These are phyloP conservation scores for Hydractinia symbiolongicarpus DNA, from an alignment of 30 jellyfish, hydroid and myxozoan genomes.

Conservation along the genomic window DNA sequence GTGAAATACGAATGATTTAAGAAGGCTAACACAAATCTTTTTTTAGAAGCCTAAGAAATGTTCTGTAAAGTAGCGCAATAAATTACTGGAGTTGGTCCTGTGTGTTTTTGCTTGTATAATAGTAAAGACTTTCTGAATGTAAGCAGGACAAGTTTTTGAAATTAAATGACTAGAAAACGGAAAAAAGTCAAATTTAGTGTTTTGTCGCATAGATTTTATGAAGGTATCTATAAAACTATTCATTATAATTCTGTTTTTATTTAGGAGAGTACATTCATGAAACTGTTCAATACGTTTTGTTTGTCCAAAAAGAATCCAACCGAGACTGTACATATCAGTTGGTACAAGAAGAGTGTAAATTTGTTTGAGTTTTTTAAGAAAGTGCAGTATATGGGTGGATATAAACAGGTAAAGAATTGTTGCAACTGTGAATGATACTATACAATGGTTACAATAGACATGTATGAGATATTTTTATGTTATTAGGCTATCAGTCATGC, in stretches of 20 bases:
- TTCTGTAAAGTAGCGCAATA: too few relatives aligned
- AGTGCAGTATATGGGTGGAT: conserved; percentile 29
- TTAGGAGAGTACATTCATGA: conserved; percentile 24
- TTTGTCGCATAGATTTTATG: too few relatives aligned
- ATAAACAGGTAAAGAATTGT: conserved; percentile 9
- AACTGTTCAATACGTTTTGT: conserved; percentile 11
- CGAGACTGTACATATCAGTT: not conserved
- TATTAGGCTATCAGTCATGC: conserved; percentile 35
- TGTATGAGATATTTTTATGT: not conserved
- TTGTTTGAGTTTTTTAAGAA: conserved; percentile 15
- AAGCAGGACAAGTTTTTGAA: too few relatives aligned
- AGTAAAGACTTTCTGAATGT: too few relatives aligned
- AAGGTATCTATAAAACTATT: too few relatives aligned
- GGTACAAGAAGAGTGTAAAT: conserved; percentile 13
- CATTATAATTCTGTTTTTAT: not conserved
- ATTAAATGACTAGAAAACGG: too few relatives aligned
- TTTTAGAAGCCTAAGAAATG: too few relatives aligned
- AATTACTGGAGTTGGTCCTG: too few relatives aligned
- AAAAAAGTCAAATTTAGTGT: too few relatives aligned
- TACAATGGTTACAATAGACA: not conserved
- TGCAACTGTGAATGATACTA: not conserved
- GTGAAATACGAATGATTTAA: too few relatives aligned
- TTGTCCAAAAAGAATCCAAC: not conserved
- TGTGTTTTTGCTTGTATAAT: too few relatives aligned
- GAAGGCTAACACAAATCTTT: too few relatives aligned